A percentile compares a stretch with the other conserved stretches of the same genome.
Conservation (phyloP, 2,797 vertebrate genomes). For the Coendou prehensilis region DNA sequence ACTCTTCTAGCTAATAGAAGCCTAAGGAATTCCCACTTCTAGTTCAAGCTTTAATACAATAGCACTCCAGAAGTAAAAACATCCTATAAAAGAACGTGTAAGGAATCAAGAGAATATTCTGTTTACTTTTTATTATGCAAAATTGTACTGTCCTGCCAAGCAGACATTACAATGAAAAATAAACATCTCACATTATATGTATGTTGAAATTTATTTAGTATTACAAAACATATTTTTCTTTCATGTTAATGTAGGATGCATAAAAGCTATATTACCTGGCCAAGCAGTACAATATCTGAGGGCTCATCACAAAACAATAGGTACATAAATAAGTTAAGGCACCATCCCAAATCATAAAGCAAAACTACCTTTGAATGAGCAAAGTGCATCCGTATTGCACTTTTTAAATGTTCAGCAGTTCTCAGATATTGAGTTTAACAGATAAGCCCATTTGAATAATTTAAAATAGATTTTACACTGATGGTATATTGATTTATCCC, state of each 20-base stretch:
- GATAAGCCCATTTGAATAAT: slow-evolving; percentile 85
- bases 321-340: slow-evolving; percentile 80
- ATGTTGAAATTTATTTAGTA: slow-evolving; percentile 39
- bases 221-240: slow-evolving; percentile 61
- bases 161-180: slow-evolving; percentile 16
- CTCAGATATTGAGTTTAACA: slow-evolving; percentile 77
- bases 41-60: neutral
- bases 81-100: neutral
- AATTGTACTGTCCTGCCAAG: neutral
- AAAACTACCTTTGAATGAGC: slow-evolving; percentile 85
- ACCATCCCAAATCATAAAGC: slow-evolving; percentile 82
- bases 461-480: slow-evolving; percentile 76
- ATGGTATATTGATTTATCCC: slow-evolving; percentile 83
- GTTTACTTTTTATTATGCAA: neutral
- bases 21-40: neutral
- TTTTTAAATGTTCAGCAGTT: slow-evolving; percentile 77
- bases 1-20: neutral
- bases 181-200: neutral
- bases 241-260: slow-evolving; percentile 50
- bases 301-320: slow-evolving; percentile 72
- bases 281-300: slow-evolving; percentile 73
- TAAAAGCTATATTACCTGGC: slow-evolving; percentile 64
- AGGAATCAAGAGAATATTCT: slow-evolving; percentile 5
- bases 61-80: slow-evolving; percentile 10
- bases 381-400: slow-evolving; percentile 83